Percentiles rank a stretch among this genome's conserved stretches.
phyloP scores from a whole-genome alignment of 1,140 invertebrate species.

The Drosophila bocqueti region DNA sequence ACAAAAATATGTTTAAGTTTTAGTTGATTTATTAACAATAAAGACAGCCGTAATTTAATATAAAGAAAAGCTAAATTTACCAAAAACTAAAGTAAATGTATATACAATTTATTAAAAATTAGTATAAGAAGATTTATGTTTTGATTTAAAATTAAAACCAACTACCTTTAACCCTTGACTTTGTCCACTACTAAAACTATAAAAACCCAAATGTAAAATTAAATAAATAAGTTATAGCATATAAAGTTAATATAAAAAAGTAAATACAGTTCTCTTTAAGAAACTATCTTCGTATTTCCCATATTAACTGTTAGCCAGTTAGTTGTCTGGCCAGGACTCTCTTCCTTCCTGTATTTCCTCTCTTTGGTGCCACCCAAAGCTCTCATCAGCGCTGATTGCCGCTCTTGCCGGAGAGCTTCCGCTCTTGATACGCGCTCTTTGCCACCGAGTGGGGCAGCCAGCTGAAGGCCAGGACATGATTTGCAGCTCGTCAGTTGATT shows the following conservation, averaged over 20 bases:
- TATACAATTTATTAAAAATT: too few species aligned
- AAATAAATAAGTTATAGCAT: not conserved
- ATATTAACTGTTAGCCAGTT: conserved; percentile 17
- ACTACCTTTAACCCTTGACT: not conserved
- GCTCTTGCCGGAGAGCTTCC: conserved; percentile 52
- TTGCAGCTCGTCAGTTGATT: conserved; percentile 79
- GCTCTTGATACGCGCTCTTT: conserved; percentile 44
- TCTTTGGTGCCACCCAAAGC: conserved; percentile 33
- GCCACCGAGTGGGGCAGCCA: conserved; percentile 19
- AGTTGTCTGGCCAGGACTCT: conserved; percentile 46
- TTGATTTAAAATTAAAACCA: not conserved
- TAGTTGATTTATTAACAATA: too few species aligned
- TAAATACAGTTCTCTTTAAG: not conserved
- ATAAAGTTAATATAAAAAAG: not conserved
- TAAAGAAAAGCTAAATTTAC: too few species aligned
- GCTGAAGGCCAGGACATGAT: conserved; percentile 65
- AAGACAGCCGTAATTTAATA: too few species aligned
- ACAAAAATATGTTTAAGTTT: too few species aligned
- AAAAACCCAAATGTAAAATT: not conserved
- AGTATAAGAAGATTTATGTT: too few species aligned
- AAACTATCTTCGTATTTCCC: not conserved
- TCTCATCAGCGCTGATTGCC: conserved; percentile 53
- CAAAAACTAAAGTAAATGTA: too few species aligned
- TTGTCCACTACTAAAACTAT: not conserved
- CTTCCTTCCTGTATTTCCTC: conserved; percentile 5